Base-by-base conservation (phyloP, 1,140 invertebrate species). In the Akabosia matsudoensis region DNA sequence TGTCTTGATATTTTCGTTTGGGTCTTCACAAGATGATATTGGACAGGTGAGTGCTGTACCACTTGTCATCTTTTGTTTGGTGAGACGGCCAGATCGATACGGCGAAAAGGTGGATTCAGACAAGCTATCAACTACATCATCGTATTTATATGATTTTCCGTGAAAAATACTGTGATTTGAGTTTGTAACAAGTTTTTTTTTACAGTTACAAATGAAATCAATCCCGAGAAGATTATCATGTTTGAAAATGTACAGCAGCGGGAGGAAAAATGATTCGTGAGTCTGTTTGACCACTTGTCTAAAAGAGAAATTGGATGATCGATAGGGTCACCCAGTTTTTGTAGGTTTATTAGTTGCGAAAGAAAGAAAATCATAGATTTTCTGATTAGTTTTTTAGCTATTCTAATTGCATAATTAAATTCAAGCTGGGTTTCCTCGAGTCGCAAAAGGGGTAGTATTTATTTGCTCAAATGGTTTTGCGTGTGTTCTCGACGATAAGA, bases 301-400 rank as follows among this genome's bases (percentile, higher is more conserved):
- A 67, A n/a, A n/a, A n/a, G n/a, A n/a, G n/a, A n/a, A 67, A 67
- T 31, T 67, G 54, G 3, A 67, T 67, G 61, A 67, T 67, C 26
- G 61, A 67, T 67, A 67, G 61, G 61, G 61, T 67, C 61, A 67
- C 24, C 30, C 30, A 45, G 18, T 10, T 45, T 18, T 18, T 45
- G 37, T 45, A 10, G 37, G 7, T 45, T 18, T 45, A 7, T 45
- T 18, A 10, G 37, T 18, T 10, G 37, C 18, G 37, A 45, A 18
- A 18, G 37, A 45, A 18, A 45, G 37, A 45, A 45, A 18, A 45
- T 7, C 7, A 45, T 45, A 18, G 37, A 45, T 45, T 45, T 45
- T 45, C 7, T 45, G 37, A 45, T 45, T 45, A 45, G 7, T 45
- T n/a, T n/a, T 45, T 45, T 45, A 45, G 18, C 18, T 10, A 10